phyloP scores from a whole-genome alignment of 1,140 invertebrate genomes.

The Anagrus nilaparvatae region DNA sequence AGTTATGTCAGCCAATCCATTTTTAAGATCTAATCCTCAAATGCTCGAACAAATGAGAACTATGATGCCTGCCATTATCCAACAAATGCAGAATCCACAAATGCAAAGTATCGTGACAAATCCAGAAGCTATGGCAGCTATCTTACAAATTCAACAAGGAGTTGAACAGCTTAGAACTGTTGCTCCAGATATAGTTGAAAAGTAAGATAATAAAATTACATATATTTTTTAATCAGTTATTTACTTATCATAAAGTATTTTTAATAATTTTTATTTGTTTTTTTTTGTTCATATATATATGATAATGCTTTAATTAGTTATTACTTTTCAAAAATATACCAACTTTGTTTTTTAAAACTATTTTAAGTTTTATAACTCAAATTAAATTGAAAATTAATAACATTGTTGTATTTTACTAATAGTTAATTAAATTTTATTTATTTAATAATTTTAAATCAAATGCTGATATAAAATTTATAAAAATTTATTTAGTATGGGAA shows the following conservation, averaged over 20 bases:
- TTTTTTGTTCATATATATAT: too few relatives aligned
- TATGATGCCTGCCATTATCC: slow-evolving; percentile 82
- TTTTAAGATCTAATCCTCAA: slow-evolving; percentile 80
- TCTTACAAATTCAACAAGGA: slow-evolving; percentile 93
- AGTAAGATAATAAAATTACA: slow-evolving; percentile 30
- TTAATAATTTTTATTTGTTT: too few relatives aligned
- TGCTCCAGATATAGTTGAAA: slow-evolving; percentile 70
- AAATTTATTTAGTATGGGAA: slow-evolving; percentile 36
- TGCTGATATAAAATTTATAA: too few relatives aligned
- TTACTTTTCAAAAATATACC: too few relatives aligned
- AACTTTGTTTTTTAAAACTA: too few relatives aligned
- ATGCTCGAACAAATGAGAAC: slow-evolving; percentile 78
- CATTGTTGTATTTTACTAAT: too few relatives aligned
- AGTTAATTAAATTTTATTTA: too few relatives aligned
- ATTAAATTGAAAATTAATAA: too few relatives aligned
- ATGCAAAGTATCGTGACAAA: slow-evolving; percentile 85
- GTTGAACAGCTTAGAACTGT: slow-evolving; percentile 81
- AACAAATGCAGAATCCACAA: slow-evolving; percentile 90
- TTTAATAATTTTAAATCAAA: too few relatives aligned
- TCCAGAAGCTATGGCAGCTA: slow-evolving; percentile 84
- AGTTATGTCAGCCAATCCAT: slow-evolving; percentile 73
- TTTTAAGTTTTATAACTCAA: too few relatives aligned
- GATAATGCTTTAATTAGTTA: too few relatives aligned
- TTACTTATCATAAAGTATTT: too few relatives aligned
- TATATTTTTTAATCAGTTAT: not conserved